phyloP scores from a whole-genome alignment of 2,113 vertebrate species.

The Buteo buteo region DNA sequence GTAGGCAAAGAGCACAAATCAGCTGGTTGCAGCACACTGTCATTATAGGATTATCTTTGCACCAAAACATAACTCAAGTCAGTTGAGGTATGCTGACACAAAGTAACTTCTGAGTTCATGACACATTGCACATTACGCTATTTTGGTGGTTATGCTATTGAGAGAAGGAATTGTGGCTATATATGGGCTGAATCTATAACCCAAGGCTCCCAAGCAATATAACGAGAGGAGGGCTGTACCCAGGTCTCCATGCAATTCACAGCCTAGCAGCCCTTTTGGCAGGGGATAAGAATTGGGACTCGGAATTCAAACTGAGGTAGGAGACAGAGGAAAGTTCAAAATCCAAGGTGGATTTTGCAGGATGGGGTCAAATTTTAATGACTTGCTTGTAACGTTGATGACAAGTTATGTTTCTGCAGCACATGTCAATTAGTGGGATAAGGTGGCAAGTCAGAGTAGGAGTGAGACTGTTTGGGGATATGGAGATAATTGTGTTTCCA shows the following conservation, averaged over 20 bases:
- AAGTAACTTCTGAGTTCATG: not conserved
- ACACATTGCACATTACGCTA: fast-evolving
- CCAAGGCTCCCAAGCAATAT: not conserved
- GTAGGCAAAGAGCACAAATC: not conserved
- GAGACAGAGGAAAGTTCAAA: not conserved
- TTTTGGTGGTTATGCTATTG: not conserved
- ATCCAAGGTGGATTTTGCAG: not conserved
- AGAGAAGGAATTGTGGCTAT: not conserved
- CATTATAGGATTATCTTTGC: not conserved
- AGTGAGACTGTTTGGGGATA: not conserved
- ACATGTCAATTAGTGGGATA: not conserved
- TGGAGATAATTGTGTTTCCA: not conserved
- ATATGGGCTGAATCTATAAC: not conserved
- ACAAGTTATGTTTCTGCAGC: not conserved
- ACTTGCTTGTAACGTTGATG: not conserved
- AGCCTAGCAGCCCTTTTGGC: not conserved
- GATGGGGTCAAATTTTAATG: not conserved
- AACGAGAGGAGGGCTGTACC: not conserved
- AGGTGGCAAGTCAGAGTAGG: not conserved
- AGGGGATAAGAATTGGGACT: not conserved
- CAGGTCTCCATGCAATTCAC: not conserved
- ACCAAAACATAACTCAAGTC: not conserved
- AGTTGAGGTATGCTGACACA: fast-evolving
- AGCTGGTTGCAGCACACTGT: not conserved
- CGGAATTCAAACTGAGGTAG: not conserved